These are phyloP conservation scores for Odontophorus gujanensis DNA, from an alignment of 2,113 vertebrate species.

Conservation along the genomic window DNA sequence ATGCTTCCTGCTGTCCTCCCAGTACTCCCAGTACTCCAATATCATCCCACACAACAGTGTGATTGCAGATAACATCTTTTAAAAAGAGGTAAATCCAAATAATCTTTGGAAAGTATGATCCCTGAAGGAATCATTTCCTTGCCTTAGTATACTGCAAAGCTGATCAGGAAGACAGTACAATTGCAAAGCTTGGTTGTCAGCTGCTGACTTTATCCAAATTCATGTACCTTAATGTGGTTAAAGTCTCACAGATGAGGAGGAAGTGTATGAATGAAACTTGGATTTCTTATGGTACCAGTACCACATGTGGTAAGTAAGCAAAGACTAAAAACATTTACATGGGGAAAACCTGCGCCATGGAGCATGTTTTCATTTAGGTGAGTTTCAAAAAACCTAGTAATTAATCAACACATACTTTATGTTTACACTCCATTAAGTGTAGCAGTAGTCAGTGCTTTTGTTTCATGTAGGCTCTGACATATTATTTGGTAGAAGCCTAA, in stretches of 20 bases:
- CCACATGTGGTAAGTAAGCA: neutral
- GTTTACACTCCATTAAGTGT: slow-evolving; percentile 71
- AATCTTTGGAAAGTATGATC: neutral
- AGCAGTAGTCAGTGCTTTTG: slow-evolving; percentile 67
- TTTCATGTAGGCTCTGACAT: slow-evolving; percentile 66
- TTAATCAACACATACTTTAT: slow-evolving; percentile 71
- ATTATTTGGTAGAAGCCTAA: slow-evolving; percentile 72
- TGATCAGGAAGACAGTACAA: neutral
- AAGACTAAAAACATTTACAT: slow-evolving; percentile 21
- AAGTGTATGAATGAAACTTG: neutral
- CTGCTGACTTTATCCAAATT: slow-evolving; percentile 25
- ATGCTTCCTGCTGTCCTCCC: slow-evolving; percentile 11
- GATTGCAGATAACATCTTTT: neutral
- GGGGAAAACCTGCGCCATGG: neutral
- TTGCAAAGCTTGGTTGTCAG: neutral
- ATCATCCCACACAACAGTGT: neutral
- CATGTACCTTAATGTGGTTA: neutral
- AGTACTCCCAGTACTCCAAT: neutral
- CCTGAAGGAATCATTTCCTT: neutral
- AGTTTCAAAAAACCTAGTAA: slow-evolving; percentile 59
- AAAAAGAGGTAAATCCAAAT: neutral
- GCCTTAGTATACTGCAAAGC: neutral
- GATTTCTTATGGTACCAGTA: slow-evolving; percentile 7
- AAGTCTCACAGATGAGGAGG: neutral
- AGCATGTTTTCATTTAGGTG: slow-evolving; percentile 42